A percentile compares a stretch with the other conserved stretches of the same genome.
phyloP scores from a whole-genome alignment of 2,888 invertebrate genomes.

The Chalcis sispes region DNA sequence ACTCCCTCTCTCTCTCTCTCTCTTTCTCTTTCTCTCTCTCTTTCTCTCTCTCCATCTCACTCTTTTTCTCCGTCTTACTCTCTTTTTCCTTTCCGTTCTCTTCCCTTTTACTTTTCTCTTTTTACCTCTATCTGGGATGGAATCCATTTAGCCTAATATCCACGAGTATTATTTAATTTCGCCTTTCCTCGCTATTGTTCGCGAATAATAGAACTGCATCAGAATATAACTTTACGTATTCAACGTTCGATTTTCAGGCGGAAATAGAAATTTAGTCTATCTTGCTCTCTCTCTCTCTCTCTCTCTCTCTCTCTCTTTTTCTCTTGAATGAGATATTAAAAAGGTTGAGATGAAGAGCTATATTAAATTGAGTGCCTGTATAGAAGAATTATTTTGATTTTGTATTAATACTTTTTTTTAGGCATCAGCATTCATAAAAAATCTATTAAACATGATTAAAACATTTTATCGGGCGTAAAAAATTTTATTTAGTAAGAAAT shows the following conservation, averaged over 20 bases:
- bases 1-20: slow-evolving; percentile 34
- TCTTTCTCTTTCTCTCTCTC: slow-evolving; percentile 5
- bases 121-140: slow-evolving; percentile 47
- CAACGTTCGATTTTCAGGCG: slow-evolving; percentile 48
- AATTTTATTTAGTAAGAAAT: too few relatives aligned
- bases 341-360: slow-evolving; percentile 11
- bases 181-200: slow-evolving; percentile 44
- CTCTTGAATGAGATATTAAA: not conserved
- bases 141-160: slow-evolving; percentile 65
- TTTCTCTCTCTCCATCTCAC: slow-evolving; percentile 24
- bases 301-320: not conserved
- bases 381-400: slow-evolving; percentile 13
- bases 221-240: slow-evolving; percentile 55
- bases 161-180: slow-evolving; percentile 61
- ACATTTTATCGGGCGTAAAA: not conserved
- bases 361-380: slow-evolving; percentile 8
- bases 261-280: slow-evolving; percentile 42
- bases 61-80: slow-evolving; percentile 28
- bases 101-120: slow-evolving; percentile 29
- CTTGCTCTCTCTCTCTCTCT: not conserved
- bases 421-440: not conserved
- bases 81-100: slow-evolving; percentile 1
- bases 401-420: not conserved
- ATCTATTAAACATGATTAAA: not conserved
- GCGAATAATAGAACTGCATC: slow-evolving; percentile 49